phyloP scores from a whole-genome alignment of 2,797 vertebrate species.

The Protosalanx chinensis region DNA sequence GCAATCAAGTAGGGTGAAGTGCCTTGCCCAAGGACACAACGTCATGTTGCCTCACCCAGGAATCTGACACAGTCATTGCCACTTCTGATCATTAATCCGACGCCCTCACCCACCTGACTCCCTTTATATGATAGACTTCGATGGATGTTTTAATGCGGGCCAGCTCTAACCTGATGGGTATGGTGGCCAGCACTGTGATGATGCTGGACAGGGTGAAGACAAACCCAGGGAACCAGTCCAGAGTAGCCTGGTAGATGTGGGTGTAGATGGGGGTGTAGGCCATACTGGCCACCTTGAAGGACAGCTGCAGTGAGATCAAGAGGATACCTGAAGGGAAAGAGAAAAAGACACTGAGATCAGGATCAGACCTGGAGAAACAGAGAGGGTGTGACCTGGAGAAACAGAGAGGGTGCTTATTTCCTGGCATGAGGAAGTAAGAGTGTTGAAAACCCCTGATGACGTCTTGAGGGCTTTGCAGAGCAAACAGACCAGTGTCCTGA shows the following conservation, averaged over 20 bases:
- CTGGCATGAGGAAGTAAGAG: background rate
- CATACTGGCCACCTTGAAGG: constrained; percentile 77
- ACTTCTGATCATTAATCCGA: no score
- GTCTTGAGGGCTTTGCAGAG: no score
- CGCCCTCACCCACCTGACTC: no score
- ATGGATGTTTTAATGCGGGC: no score
- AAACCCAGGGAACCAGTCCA: constrained; percentile 80
- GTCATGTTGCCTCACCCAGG: no score
- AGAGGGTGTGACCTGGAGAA: background rate
- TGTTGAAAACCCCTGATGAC: no score
- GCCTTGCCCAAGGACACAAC: no score
- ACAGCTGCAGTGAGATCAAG: constrained; percentile 83
- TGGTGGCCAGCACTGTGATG: constrained; percentile 75
- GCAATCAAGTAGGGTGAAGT: no score
- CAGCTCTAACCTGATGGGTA: constrained; percentile 82
- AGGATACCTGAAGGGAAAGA: constrained; percentile 70
- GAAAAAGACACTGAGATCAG: background rate
- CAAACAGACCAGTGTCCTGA: no score
- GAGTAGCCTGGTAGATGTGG: constrained; percentile 83
- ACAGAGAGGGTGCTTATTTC: constrained; percentile 4
- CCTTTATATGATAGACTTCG: background rate
- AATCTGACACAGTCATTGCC: no score
- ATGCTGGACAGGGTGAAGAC: constrained; percentile 83
- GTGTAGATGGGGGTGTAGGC: constrained; percentile 83
- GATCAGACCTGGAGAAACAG: background rate